Base-by-base conservation (phyloP, 2,797 vertebrate genomes). In the Sebastes variabilis region DNA sequence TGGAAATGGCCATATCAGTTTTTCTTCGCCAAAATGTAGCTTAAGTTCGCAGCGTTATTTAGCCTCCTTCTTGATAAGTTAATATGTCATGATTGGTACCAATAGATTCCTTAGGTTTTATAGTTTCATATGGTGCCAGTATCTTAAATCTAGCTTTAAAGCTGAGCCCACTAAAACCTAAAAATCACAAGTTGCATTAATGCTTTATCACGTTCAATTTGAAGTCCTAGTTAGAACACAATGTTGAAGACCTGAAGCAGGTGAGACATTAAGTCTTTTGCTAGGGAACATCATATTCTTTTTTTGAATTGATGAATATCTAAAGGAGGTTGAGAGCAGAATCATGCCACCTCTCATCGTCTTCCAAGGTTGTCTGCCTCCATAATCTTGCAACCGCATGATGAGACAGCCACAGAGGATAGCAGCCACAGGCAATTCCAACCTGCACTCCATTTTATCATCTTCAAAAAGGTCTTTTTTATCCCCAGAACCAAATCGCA, bases 381-480 rank as follows among this genome's bases (percentile, higher is more conserved):
- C 54, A 34, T 66, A 80, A 77, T 69, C 36, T 72, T 70, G 13
- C 52, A 49, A 30, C 6, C 0, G 1, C 65, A 66, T 29, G 55
- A 80, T 67, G 56, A 73, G 30, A 71, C 14, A 12, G 55, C 12
- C 6, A 9, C 52, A 49, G 60, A 68, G 49, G 30, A 66, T 14
- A 62, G 2, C 20, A 59, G 76, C 65, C 55, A 66, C 8, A n/a
- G 66, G 66, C 78, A 75, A 71, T 60, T 74, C 59, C 13, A 75
- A 59, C 81, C 75, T 22, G 77, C 58, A 46, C 60, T 68, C 25
- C 7, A 60, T 85, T 84, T 81, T 24, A 90, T 77, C 59, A 73
- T 86, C 74, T 85, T 67, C 68, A 86, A 84, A 58, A 84, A 38
- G 36, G 70, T 71, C 55, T 78, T 75, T 87, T 56, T 42, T 38